Conservation (phyloP, 2,888 invertebrate genomes). For the Augochlorella aurata region DNA sequence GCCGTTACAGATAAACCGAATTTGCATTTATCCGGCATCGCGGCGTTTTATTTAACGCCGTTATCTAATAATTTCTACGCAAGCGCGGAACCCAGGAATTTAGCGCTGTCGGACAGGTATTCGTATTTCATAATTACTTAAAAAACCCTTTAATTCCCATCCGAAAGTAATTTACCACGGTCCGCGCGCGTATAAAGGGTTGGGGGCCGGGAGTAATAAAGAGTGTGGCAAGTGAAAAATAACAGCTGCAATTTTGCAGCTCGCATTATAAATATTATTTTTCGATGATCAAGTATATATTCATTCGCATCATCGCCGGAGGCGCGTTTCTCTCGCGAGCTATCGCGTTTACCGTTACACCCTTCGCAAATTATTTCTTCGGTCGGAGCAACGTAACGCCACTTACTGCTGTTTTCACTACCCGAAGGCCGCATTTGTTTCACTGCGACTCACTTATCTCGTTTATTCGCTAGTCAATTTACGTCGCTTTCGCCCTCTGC, state of each 20-base stretch:
- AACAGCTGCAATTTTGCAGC: neutral
- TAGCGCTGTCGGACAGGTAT: constrained; percentile 14
- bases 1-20: constrained; percentile 46
- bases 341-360: neutral
- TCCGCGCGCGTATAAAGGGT: neutral
- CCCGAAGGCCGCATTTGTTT: no score
- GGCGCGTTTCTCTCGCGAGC: no score
- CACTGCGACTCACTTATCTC: no score
- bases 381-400: no score
- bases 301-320: neutral
- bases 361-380: neutral
- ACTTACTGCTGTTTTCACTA: no score
- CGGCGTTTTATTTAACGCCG: constrained; percentile 39
- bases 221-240: neutral
- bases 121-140: constrained; percentile 33
- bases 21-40: constrained; percentile 50
- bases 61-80: constrained; percentile 51
- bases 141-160: constrained; percentile 26
- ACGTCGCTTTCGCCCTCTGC: no score
- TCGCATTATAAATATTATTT: neutral
- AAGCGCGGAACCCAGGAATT: constrained; percentile 19
- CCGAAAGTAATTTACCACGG: constrained; percentile 12
- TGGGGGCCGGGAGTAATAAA: neutral
- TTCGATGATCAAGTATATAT: neutral
- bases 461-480: no score